A percentile compares a stretch with the other conserved stretches of the same genome.
phyloP scores from a whole-genome alignment of 2,888 invertebrate genomes.

The Thymelicus acteon region DNA sequence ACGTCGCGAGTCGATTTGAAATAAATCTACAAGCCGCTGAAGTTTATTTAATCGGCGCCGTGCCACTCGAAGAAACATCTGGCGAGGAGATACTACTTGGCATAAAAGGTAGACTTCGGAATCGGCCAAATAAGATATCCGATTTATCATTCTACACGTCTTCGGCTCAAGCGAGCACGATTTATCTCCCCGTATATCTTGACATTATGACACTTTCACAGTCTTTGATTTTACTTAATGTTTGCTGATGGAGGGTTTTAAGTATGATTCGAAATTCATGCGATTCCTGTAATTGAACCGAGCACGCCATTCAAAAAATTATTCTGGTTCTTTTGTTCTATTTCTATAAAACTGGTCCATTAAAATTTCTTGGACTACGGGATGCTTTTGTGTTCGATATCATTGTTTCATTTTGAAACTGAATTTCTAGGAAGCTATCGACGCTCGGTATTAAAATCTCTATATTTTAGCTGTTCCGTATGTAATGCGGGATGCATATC shows the following conservation, averaged over 20 bases:
- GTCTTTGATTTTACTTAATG: slow-evolving; percentile 7
- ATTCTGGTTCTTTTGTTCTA: not conserved
- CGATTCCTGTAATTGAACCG: not conserved
- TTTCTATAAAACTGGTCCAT: not conserved
- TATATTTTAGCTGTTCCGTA: slow-evolving; percentile 59
- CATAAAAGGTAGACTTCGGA: slow-evolving; percentile 17
- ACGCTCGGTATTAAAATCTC: slow-evolving; percentile 15
- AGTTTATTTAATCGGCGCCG: slow-evolving; percentile 24
- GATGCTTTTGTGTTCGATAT: not conserved
- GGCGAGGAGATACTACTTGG: slow-evolving; percentile 17
- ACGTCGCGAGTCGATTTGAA: slow-evolving; percentile 18
- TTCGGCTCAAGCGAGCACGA: slow-evolving; percentile 3
- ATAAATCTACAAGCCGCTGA: slow-evolving; percentile 17
- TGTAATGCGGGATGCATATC: slow-evolving; percentile 71
- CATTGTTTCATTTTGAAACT: slow-evolving; percentile 6
- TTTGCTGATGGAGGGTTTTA: not conserved
- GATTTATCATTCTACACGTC: slow-evolving; percentile 20
- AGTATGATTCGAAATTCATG: not conserved
- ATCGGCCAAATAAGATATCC: slow-evolving; percentile 25
- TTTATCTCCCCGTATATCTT: slow-evolving; percentile 12
- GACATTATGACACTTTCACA: slow-evolving; percentile 13
- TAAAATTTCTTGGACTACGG: not conserved
- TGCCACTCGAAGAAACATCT: slow-evolving; percentile 23
- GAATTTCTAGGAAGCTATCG: slow-evolving; percentile 6
- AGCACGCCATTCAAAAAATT: not conserved